These are phyloP conservation scores for Cyprinodon variegatus DNA, from an alignment of 2,113 vertebrate species.

Conservation along the genomic window DNA sequence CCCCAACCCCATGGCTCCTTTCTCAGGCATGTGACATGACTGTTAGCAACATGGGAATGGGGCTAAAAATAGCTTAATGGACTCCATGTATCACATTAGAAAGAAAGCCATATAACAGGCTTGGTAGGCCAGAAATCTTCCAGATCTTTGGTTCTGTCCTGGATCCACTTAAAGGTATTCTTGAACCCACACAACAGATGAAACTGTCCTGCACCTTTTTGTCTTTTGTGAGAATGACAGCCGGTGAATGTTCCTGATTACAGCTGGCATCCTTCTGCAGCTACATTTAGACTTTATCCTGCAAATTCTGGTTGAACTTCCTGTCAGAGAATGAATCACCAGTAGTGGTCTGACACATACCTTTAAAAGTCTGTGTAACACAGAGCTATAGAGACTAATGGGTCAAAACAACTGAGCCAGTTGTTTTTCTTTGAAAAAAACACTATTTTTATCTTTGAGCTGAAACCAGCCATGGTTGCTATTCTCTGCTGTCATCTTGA, in stretches of 20 bases:
- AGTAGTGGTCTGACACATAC: slow-evolving; percentile 6
- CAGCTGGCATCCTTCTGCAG: slow-evolving; percentile 45
- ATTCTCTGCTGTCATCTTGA: not conserved
- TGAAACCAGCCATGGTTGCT: not conserved
- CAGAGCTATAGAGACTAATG: not conserved
- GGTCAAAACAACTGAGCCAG: not conserved
- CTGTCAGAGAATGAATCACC: slow-evolving; percentile 29
- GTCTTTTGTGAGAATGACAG: slow-evolving; percentile 40
- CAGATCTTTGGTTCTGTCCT: slow-evolving; percentile 33
- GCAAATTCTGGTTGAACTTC: slow-evolving; percentile 34
- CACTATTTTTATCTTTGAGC: not conserved
- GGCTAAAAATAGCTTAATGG: slow-evolving; percentile 60
- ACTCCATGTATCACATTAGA: slow-evolving; percentile 31
- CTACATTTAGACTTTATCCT: slow-evolving; percentile 32
- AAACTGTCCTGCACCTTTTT: slow-evolving; percentile 34
- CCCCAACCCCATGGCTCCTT: slow-evolving; percentile 12
- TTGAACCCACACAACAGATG: slow-evolving; percentile 43
- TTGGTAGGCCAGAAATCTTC: slow-evolving; percentile 40
- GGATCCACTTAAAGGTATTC: slow-evolving; percentile 54
- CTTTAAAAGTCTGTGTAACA: not conserved
- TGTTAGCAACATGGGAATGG: slow-evolving; percentile 42
- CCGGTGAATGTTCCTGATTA: slow-evolving; percentile 61
- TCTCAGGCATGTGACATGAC: slow-evolving; percentile 36
- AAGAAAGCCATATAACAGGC: slow-evolving; percentile 33
- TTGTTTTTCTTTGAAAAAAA: not conserved